Evolutionary conservation across 92 coral and sea anemone genomes (phyloP).

Genomic region (Bergia sp.): DNA sequence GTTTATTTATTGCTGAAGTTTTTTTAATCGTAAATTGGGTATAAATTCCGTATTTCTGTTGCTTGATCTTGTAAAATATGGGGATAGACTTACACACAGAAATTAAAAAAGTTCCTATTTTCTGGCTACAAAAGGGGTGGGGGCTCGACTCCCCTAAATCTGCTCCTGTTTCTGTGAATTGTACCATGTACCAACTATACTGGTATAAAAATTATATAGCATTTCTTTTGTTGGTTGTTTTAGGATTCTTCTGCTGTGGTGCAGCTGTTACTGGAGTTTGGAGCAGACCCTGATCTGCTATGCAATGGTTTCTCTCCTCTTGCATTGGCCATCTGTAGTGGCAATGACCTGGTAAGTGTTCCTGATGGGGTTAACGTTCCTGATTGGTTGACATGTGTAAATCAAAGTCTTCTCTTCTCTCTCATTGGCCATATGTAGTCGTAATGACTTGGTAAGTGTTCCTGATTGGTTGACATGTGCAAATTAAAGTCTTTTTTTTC

Average conservation of each 20-base stretch:
- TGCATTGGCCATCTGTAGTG: constrained; percentile 93
- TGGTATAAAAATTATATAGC: too few species aligned
- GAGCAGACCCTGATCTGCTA: constrained; percentile 90
- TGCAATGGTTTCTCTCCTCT: constrained; percentile 97
- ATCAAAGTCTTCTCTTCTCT: constrained; percentile 77
- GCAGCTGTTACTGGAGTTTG: constrained; percentile 76
- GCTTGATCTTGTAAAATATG: too few species aligned
- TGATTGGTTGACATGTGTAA: constrained; percentile 66
- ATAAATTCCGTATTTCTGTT: too few species aligned
- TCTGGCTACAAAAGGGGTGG: too few species aligned
- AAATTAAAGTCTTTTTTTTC: constrained; percentile 76
- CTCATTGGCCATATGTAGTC: constrained; percentile 89
- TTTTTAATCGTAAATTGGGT: too few species aligned
- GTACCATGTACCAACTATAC: too few species aligned
- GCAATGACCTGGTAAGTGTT: constrained; percentile 87
- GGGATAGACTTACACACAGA: too few species aligned
- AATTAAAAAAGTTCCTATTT: too few species aligned
- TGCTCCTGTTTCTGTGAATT: too few species aligned
- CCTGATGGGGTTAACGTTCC: constrained; percentile 13
- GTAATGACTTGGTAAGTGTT: constrained; percentile 79
- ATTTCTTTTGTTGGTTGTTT: background rate
- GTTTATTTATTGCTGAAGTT: too few species aligned
- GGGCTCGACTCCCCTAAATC: too few species aligned
- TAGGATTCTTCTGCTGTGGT: constrained; percentile 94
- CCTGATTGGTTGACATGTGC: constrained; percentile 75